phyloP scores from a whole-genome alignment of 2,113 vertebrate species.

The Spermophilus dauricus region DNA sequence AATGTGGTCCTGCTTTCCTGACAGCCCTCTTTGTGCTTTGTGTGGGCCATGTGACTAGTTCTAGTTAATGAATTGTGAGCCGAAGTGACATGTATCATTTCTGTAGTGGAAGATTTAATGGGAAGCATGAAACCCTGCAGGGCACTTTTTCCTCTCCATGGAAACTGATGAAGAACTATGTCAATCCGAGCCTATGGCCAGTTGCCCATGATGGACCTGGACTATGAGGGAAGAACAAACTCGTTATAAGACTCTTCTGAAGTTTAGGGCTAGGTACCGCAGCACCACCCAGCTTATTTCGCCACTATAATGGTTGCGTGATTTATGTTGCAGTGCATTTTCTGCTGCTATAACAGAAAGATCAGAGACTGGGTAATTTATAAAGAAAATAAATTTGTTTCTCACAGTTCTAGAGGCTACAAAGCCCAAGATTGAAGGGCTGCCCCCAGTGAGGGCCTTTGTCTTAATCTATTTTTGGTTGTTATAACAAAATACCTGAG shows the following conservation, averaged over 20 bases:
- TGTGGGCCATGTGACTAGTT: not conserved
- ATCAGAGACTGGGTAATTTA: not conserved
- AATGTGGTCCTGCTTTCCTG: not conserved
- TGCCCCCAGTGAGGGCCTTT: not conserved
- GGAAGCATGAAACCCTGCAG: not conserved
- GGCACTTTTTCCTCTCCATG: not conserved
- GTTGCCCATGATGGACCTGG: fast-evolving
- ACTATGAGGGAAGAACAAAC: not conserved
- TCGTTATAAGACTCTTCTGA: not conserved
- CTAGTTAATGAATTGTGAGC: not conserved
- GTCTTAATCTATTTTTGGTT: not conserved
- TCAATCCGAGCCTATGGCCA: not conserved
- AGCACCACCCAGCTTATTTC: not conserved
- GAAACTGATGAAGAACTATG: not conserved
- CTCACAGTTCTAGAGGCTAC: not conserved
- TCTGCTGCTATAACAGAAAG: not conserved
- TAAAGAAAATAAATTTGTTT: not conserved
- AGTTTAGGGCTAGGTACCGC: not conserved
- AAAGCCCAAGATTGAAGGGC: not conserved
- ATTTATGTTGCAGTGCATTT: not conserved
- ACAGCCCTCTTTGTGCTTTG: not conserved
- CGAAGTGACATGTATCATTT: not conserved
- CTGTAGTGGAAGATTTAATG: not conserved
- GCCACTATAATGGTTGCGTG: not conserved
- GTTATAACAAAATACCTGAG: not conserved